Evolutionary conservation across 2,888 invertebrate species (phyloP).

Genomic region (Schrankia costaestrigalis): DNA sequence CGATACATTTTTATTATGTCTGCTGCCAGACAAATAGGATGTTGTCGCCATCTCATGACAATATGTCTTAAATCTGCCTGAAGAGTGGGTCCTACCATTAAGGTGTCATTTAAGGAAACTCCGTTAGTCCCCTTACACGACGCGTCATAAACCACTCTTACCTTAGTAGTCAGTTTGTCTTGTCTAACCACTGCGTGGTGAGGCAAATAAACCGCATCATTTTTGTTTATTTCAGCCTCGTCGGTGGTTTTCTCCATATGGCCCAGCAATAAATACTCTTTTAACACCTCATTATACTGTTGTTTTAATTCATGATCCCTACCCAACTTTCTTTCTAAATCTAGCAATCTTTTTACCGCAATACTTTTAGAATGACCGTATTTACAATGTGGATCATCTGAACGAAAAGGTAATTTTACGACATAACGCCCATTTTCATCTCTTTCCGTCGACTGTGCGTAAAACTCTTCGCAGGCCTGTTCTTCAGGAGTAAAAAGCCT

Average conservation of each 20-base stretch:
- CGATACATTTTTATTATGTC: constrained; percentile 37
- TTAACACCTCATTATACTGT: too few relatives aligned
- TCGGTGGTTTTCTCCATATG: too few relatives aligned
- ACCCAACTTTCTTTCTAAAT: not conserved
- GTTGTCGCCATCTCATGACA: constrained; percentile 26
- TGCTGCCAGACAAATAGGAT: constrained; percentile 24
- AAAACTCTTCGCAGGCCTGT: constrained; percentile 4
- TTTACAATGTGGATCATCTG: constrained; percentile 2
- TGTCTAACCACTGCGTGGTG: too few relatives aligned
- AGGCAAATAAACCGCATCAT: too few relatives aligned
- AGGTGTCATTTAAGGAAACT: constrained; percentile 26
- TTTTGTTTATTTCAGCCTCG: too few relatives aligned
- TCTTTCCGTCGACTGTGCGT: not conserved
- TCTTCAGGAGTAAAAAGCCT: constrained; percentile 1
- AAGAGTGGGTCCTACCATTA: constrained; percentile 26
- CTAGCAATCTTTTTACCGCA: constrained; percentile 1
- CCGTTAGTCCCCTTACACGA: constrained; percentile 5
- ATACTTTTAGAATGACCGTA: not conserved
- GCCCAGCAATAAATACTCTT: too few relatives aligned
- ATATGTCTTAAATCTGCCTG: constrained; percentile 26
- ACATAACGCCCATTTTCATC: constrained; percentile 1
- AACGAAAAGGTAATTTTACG: not conserved
- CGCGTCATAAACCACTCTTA: constrained; percentile 24
- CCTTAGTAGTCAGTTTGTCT: constrained; percentile 25
- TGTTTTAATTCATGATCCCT: not conserved